Evolutionary conservation across 23 tunicate species (phyloP).

Genomic region (Trididemnum clinides): DNA sequence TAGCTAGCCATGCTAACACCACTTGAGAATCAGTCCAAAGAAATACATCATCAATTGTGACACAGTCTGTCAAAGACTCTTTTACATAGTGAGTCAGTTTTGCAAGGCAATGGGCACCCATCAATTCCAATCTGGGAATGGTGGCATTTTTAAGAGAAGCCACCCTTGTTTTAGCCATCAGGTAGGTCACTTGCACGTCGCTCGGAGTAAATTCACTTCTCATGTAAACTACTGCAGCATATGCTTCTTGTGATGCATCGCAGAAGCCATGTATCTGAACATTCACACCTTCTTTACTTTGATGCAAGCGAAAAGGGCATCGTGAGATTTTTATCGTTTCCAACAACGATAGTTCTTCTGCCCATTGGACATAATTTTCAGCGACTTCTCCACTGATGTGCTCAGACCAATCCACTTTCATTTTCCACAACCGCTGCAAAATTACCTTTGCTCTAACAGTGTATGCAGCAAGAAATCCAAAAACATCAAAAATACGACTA

Average conservation of each 20-base stretch:
- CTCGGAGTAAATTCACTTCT: background rate
- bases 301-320: background rate
- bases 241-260: no score
- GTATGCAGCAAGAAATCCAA: slow-evolving; percentile 6
- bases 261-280: background rate
- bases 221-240: background rate
- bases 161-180: background rate
- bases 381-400: background rate
- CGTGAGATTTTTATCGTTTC: background rate
- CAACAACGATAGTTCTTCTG: no score
- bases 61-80: background rate
- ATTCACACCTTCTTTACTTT: background rate
- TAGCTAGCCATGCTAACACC: background rate
- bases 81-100: no score
- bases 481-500: background rate
- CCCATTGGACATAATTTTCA: background rate
- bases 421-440: no score
- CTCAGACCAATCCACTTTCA: no score
- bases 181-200: background rate
- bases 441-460: no score
- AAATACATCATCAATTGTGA: background rate
- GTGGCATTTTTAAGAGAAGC: background rate
- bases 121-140: background rate
- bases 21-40: background rate
- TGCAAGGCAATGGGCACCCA: no score